These are phyloP conservation scores for Colossoma macropomum DNA, from an alignment of 2,113 vertebrate species.

Conservation along the genomic window DNA sequence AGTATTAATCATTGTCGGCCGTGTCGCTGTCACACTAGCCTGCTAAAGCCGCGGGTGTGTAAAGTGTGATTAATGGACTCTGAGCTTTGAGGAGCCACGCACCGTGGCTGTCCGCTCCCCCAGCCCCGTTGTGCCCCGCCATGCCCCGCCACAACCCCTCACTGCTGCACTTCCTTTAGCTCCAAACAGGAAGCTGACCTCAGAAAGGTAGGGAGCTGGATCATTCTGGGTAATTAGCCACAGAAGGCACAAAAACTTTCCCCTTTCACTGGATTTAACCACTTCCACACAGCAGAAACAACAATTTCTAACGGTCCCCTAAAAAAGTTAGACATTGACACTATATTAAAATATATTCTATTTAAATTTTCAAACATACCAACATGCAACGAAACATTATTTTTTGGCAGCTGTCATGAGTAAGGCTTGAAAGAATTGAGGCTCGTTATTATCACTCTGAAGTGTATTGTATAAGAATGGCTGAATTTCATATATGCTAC, in stretches of 20 bases:
- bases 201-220: slow-evolving; percentile 59
- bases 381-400: no score
- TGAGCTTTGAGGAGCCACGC: slow-evolving; percentile 69
- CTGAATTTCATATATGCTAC: not conserved
- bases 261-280: slow-evolving; percentile 41
- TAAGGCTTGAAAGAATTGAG: no score
- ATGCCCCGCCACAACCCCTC: slow-evolving; percentile 44
- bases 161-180: slow-evolving; percentile 51
- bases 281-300: not conserved
- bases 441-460: not conserved
- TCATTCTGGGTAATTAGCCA: slow-evolving; percentile 62
- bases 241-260: slow-evolving; percentile 14
- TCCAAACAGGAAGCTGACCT: slow-evolving; percentile 62
- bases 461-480: not conserved
- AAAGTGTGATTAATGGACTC: slow-evolving; percentile 83
- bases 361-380: no score
- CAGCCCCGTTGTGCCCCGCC: slow-evolving; percentile 48
- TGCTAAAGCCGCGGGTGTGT: slow-evolving; percentile 63
- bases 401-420: not conserved
- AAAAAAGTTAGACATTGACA: not conserved
- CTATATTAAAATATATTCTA: not conserved
- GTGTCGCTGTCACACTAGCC: slow-evolving; percentile 73
- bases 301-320: not conserved
- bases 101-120: slow-evolving; percentile 55
- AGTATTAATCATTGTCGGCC: slow-evolving; percentile 83